Evolutionary conservation across 2,113 vertebrate species (phyloP).

Genomic region (Elachura formosa): DNA sequence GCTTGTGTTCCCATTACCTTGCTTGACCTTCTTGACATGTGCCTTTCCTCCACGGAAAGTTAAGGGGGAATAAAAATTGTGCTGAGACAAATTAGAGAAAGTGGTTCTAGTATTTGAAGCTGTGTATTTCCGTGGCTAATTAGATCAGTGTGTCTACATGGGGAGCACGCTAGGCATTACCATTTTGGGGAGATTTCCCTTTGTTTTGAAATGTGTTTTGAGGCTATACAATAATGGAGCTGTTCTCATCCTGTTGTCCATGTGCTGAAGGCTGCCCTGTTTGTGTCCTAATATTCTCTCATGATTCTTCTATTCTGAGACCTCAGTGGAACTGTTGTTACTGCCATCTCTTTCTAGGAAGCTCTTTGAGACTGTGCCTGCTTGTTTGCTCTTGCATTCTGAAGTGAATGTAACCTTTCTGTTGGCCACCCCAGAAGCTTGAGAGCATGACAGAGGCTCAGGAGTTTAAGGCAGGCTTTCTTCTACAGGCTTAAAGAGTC

Average conservation of each 20-base stretch:
- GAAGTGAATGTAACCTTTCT: background rate
- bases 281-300: background rate
- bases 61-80: background rate
- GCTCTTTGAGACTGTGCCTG: background rate
- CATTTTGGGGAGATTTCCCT: background rate
- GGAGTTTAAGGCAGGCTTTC: slow-evolving; percentile 16
- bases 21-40: background rate
- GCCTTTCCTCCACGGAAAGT: background rate
- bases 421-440: background rate
- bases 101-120: background rate
- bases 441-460: background rate
- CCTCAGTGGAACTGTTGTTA: background rate
- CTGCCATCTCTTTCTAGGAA: background rate
- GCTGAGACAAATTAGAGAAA: background rate
- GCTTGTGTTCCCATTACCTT: background rate
- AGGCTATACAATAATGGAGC: rapidly evolving
- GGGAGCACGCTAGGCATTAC: background rate
- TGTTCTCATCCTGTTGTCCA: background rate
- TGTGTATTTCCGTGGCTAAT: background rate
- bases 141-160: background rate
- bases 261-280: background rate
- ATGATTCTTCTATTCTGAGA: background rate
- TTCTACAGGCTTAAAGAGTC: background rate
- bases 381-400: background rate
- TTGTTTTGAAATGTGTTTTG: background rate